Base-by-base conservation (phyloP, 2,797 vertebrate genomes). In the Micrastur ruficollis region DNA sequence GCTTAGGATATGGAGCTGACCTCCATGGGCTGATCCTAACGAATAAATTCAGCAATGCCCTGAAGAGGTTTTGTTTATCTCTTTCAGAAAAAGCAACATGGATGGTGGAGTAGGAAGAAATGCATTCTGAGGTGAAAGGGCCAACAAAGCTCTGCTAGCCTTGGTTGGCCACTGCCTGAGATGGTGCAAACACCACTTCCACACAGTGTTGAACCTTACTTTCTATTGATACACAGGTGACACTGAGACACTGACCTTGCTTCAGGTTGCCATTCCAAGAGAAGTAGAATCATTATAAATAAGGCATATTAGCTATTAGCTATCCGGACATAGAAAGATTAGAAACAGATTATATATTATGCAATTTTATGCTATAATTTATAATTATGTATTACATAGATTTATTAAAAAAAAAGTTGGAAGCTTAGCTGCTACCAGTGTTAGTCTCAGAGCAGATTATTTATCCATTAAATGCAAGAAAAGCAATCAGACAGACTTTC, bases 261-360 rank as follows among this genome's bases (percentile, higher is more conserved):
- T 96, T 95, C 66, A 86, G 65, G 66, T 91, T 96, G 47, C 42
- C 71, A 66, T 62, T 11, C 79, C 67, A 91, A 95, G 75, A 97
- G 38, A 92, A 91, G 40, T 66, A 93, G 83, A 96, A 87, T 94
- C 32, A 84, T 78, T 67, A 46, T 36, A 63, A 93, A 23, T 26
- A 95, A 92, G 53, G 49, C 31, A 71, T 95, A 52, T n/a, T 74
- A 75, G 20, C 14, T 65, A 13, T 52, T 63, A 55, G 5, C 20
- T 63, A 25, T 52, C 31, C 46, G 3, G 3, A 56, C 34, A 58
- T 11, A 65, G 44, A 23, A 31, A 55, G 5, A 72, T 18, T 22
- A 53, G 26, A 90, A 87, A 55, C 9, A 36, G 29, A 19, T 50
- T 74, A 17, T 23, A 11, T 52, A 29, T 40, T 42, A 17, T 9